Evolutionary conservation across 2,797 vertebrate genomes (phyloP).

Genomic region (Thalassophryne amazonica): DNA sequence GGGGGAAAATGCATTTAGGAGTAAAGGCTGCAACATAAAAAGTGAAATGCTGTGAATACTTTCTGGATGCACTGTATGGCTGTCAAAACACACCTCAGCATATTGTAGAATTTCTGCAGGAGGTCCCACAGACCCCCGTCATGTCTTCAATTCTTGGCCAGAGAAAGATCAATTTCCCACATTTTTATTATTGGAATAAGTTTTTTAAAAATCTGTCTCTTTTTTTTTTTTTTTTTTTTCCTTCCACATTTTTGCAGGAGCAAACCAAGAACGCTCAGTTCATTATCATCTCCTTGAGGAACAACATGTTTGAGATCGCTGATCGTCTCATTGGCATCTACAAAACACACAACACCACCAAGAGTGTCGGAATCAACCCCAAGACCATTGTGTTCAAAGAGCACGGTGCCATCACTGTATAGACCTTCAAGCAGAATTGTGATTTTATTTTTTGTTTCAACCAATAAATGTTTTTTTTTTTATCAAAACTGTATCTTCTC

Average conservation of each 20-base stretch:
- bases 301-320: conserved; percentile 99
- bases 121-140: too few relatives aligned
- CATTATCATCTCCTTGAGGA: conserved; percentile 96
- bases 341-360: conserved; percentile 94
- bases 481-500: not conserved
- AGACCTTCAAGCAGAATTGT: conserved; percentile 14
- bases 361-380: conserved; percentile 91
- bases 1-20: too few relatives aligned
- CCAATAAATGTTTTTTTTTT: conserved; percentile 50
- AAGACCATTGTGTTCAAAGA: conserved; percentile 86
- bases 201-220: not conserved
- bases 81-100: too few relatives aligned
- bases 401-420: conserved; percentile 53
- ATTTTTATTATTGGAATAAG: not conserved
- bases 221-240: not conserved
- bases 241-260: conserved; percentile 77
- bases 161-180: too few relatives aligned
- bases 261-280: conserved; percentile 99
- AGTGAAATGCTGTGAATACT: too few relatives aligned
- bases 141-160: too few relatives aligned
- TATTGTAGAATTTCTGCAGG: too few relatives aligned
- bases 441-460: conserved; percentile 29
- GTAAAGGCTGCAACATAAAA: too few relatives aligned
- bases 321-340: conserved; percentile 96
- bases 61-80: too few relatives aligned